Percentiles rank a stretch among this genome's conserved stretches.
These are phyloP conservation scores for Cydia amplana DNA, from an alignment of 1,140 invertebrate species.

Conservation along the genomic window DNA sequence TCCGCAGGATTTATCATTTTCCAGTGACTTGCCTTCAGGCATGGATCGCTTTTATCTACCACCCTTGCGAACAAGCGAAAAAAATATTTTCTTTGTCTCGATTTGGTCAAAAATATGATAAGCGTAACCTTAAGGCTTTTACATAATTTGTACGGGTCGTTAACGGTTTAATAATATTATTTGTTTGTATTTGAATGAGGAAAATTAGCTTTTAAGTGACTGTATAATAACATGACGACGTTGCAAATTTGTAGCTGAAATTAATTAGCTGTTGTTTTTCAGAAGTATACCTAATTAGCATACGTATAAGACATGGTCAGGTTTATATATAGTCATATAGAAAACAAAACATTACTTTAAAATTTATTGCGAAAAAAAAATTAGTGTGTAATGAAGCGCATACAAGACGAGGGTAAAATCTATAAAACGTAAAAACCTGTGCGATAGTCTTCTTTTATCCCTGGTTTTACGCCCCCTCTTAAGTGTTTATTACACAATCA, in stretches of 20 bases:
- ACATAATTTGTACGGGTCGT: neutral
- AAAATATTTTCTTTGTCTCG: constrained; percentile 10
- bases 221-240: neutral
- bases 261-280: neutral
- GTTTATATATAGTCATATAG: no score
- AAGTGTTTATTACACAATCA: no score
- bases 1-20: constrained; percentile 31
- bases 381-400: no score
- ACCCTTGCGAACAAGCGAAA: neutral
- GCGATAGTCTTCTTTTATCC: no score
- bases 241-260: neutral
- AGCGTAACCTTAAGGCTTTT: constrained; percentile 24
- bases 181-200: neutral
- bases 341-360: no score
- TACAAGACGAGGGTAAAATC: no score
- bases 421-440: no score
- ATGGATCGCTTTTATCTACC: constrained; percentile 19
- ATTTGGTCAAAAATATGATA: constrained; percentile 15
- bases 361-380: no score
- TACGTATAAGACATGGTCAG: no score
- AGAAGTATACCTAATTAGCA: no score
- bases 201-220: constrained; percentile 2
- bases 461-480: no score
- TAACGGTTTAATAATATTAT: neutral
- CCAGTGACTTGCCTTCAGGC: constrained; percentile 31